Conservation (phyloP, 2,113 vertebrate species). For the Pampusana beccarii region DNA sequence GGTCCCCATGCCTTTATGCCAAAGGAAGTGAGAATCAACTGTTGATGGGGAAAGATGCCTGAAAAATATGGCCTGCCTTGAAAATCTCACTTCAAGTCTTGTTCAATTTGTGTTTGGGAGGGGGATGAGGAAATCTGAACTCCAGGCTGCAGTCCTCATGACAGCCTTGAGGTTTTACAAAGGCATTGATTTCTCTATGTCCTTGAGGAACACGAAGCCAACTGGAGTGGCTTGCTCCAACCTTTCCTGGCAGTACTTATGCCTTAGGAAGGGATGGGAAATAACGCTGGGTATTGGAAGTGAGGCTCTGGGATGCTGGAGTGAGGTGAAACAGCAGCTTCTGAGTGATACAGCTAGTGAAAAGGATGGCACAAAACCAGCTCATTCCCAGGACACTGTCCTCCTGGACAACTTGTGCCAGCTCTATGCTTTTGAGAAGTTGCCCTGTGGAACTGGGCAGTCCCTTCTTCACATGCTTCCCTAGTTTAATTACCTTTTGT, state of each 20-base stretch:
- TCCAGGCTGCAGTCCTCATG: neutral
- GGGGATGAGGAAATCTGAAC: accelerated
- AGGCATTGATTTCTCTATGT: neutral
- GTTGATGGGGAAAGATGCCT: neutral
- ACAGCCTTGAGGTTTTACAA: neutral
- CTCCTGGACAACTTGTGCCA: neutral
- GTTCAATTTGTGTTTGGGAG: neutral
- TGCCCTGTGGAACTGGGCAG: neutral
- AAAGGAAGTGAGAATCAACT: neutral
- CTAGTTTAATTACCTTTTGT: neutral
- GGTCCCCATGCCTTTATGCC: neutral
- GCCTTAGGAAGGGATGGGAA: neutral
- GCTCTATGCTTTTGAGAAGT: neutral
- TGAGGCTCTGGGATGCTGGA: neutral
- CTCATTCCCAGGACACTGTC: neutral
- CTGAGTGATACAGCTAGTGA: neutral
- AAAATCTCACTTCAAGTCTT: neutral
- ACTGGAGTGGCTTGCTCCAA: neutral
- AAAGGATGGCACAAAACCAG: neutral
- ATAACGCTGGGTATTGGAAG: neutral
- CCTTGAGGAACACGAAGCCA: neutral
- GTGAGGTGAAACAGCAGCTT: neutral
- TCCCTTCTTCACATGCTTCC: neutral
- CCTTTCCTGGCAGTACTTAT: neutral
- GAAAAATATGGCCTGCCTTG: neutral